These are phyloP conservation scores for Prunella fulvescens DNA, from an alignment of 2,113 vertebrate genomes.

Conservation along the genomic window DNA sequence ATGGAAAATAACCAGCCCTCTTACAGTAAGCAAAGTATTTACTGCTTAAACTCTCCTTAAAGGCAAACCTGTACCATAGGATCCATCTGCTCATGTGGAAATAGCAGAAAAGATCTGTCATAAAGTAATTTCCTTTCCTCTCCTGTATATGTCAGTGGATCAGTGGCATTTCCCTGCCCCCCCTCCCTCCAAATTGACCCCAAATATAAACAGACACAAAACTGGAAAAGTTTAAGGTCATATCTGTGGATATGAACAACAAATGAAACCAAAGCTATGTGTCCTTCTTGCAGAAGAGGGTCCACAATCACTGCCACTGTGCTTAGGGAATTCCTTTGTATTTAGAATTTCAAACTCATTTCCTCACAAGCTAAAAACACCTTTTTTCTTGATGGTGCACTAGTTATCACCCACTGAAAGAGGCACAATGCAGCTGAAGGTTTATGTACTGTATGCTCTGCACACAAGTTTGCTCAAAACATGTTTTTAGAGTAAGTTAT, in stretches of 20 bases:
- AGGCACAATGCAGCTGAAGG: not conserved
- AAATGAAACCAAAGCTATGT: not conserved
- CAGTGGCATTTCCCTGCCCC: not conserved
- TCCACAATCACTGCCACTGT: not conserved
- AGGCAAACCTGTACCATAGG: not conserved
- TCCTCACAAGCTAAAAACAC: not conserved
- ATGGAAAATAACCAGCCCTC: not conserved
- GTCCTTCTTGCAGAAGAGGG: not conserved
- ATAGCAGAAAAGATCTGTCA: slow-evolving; percentile 17
- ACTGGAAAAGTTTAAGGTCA: not conserved
- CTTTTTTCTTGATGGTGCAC: not conserved
- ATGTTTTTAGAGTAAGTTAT: not conserved
- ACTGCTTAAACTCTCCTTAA: not conserved
- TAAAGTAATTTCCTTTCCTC: not conserved
- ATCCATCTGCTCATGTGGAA: not conserved
- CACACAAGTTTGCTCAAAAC: not conserved
- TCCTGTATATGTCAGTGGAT: not conserved
- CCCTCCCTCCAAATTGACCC: not conserved
- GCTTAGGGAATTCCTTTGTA: not conserved
- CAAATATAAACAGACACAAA: not conserved
- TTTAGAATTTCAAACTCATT: not conserved
- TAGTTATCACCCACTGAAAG: not conserved
- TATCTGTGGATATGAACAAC: not conserved
- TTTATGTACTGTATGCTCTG: not conserved
- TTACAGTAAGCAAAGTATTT: not conserved